Evolutionary conservation across 2,888 invertebrate genomes (phyloP), one percentile per base, ranked within the genome.

Genomic region (Shargacucullia verbasci): DNA sequence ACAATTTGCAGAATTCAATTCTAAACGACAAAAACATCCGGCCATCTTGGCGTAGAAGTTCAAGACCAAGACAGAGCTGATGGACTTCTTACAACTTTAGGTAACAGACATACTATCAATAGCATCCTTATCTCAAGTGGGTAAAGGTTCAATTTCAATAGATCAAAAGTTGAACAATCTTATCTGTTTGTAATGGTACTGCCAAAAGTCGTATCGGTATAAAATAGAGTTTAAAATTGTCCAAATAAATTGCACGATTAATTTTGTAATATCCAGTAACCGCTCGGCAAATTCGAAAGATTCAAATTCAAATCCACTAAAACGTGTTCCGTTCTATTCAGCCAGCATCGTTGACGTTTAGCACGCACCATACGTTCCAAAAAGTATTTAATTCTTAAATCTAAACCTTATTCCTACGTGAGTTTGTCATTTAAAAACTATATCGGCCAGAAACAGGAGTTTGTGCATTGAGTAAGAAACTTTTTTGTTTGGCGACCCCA

Each of bases 281-380:
- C 60, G 74, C 73, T 76, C 59, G 48, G 48, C 61, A 66, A 74
- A 75, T 78, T 80, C 61, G 73, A 74, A 73, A 79, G 80, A 82
- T 84, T 81, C 73, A 80, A 82, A 82, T 79, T 81, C 73, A 82
- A 87, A 81, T 85, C 83, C 77, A 82, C 85, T 75, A 82, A 82
- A 92, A 91, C 92, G 76, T 85, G 92, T 91, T 92, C 82, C 80
- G 48, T 78, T 84, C 73, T 80, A 85, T 89, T 86, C 85, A 88
- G 76, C 67, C 79, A 81, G 77, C 73, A 79, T 82, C 85, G 81
- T 85, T 88, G 88, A 86, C 81, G 60, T 79, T 70, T 68, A 81
- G 81, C 81, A 81, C 81, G 79, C 73, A 78, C 82, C 78, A 74
- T 81, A 79, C 82, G 61, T 69, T 78, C 70, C 72, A 66, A 79